phyloP scores from a whole-genome alignment of 2,113 vertebrate species.

The Lanius ludovicianus region DNA sequence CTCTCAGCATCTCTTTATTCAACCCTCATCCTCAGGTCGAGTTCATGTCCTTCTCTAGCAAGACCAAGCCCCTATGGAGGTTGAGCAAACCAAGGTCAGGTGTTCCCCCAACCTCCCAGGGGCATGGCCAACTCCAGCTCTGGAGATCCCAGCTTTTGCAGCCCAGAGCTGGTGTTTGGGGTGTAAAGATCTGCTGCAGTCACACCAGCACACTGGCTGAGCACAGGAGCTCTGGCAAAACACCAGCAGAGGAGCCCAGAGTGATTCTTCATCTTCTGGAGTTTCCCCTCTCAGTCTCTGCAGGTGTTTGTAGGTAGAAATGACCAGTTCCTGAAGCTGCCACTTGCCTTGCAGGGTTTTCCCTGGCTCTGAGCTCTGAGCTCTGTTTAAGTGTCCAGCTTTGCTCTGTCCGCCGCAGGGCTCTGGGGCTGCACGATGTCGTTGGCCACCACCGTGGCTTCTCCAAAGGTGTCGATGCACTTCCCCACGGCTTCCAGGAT shows the following conservation, averaged over 20 bases:
- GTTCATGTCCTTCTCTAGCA: not conserved
- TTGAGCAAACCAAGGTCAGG: not conserved
- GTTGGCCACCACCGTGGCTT: conserved; percentile 76
- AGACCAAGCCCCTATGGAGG: not conserved
- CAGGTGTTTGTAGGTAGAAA: not conserved
- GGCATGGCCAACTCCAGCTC: not conserved
- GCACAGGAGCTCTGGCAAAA: not conserved
- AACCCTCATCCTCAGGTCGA: not conserved
- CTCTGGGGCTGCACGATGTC: conserved; percentile 29
- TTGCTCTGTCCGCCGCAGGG: not conserved
- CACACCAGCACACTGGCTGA: not conserved
- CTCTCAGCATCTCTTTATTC: conserved; percentile 53
- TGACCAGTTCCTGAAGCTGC: not conserved
- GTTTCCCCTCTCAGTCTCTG: not conserved
- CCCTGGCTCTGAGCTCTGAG: not conserved
- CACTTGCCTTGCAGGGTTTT: not conserved
- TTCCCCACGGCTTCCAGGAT: conserved; percentile 77
- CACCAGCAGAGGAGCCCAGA: not conserved
- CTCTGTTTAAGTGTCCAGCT: not conserved
- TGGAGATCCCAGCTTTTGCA: not conserved
- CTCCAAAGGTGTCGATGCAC: conserved; percentile 79
- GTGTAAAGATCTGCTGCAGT: not conserved
- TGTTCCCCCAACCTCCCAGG: not conserved
- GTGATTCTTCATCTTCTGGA: not conserved
- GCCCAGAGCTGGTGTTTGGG: not conserved